Evolutionary conservation across 2,797 vertebrate genomes (phyloP), one percentile per base, ranked within the genome.

Genomic region (Silurus aristotelis): DNA sequence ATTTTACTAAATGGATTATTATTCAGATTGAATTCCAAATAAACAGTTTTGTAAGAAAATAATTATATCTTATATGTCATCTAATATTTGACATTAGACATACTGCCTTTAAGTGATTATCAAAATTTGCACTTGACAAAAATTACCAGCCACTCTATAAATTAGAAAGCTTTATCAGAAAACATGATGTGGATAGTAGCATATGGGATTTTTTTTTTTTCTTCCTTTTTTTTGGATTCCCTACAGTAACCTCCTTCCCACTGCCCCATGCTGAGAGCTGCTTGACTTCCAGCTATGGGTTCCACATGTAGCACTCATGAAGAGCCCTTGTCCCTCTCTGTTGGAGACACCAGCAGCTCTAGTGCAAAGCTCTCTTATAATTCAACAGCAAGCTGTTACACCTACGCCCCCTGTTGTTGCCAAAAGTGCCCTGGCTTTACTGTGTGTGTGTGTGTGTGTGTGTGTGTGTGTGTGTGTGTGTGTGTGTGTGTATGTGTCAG

Each of bases 391-490:
- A 55, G 73, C 77, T 87, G 82, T 84, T 52, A 85, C 89, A 86
- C 84, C 76, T 86, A 88, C 89, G 83, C 87, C 89, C 89, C 89
- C 89, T 89, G 84, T 86, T 87, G 89, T 84, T 71, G 7, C 73
- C 64, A 63, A 72, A 85, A 85, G 56, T 58, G 14, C 55, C 83
- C 63, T 83, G 67, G 82, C 56, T 84, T 85, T 82, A 87, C 80
- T 64, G 2, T 48, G 43, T 52, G 48, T 20, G n/a, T 64, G 84
- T 73, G 2, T 20, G 61, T 48, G 19, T 82, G 71, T 55, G 55
- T 64, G 60, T 73, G 43, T 75, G 71, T 72, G 55, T 63, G 19
- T 77, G 64, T 68, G 71, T 66, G 60, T 60, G 61, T 85, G 22
- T 82, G 82, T 46, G 56, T 22, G 48, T 81, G 77, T 56, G 25